A percentile compares a stretch with the other conserved stretches of the same genome.
These are phyloP conservation scores for Catagonus wagneri DNA, from an alignment of 2,113 vertebrate genomes.

Conservation along the genomic window DNA sequence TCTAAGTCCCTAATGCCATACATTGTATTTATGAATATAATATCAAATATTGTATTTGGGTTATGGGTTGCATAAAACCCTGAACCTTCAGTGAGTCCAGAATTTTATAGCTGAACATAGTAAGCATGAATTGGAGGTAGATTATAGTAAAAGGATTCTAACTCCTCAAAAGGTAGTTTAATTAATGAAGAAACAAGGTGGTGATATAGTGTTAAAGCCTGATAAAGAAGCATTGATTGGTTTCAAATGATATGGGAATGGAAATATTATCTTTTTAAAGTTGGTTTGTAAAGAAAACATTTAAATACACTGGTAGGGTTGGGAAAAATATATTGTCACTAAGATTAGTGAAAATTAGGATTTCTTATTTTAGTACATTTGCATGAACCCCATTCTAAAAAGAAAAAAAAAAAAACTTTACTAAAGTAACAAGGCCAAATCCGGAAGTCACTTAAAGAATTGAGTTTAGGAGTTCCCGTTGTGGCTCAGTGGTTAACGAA, in stretches of 20 bases:
- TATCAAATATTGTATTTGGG: background rate
- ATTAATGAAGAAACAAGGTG: background rate
- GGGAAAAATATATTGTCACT: conserved; percentile 30
- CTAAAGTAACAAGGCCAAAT: background rate
- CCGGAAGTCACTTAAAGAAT: background rate
- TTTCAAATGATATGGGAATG: conserved; percentile 16
- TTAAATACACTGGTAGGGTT: background rate
- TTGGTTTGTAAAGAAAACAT: background rate
- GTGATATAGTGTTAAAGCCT: background rate
- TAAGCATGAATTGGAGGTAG: background rate
- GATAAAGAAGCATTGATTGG: background rate
- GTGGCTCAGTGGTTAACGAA: too few species aligned
- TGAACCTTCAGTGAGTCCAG: background rate
- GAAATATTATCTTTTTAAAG: background rate
- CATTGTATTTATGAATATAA: conserved; percentile 1
- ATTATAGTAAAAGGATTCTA: background rate
- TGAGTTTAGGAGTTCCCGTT: too few species aligned
- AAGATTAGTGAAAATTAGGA: conserved; percentile 14
- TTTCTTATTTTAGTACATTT: conserved; percentile 1
- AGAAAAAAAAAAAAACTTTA: background rate
- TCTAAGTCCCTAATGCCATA: conserved; percentile 3
- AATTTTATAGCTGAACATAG: background rate
- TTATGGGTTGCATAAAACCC: background rate
- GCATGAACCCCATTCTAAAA: conserved; percentile 2
- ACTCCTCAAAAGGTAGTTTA: background rate